Conservation (phyloP, 2,888 invertebrate species). For the Steinernema carpocapsae region DNA sequence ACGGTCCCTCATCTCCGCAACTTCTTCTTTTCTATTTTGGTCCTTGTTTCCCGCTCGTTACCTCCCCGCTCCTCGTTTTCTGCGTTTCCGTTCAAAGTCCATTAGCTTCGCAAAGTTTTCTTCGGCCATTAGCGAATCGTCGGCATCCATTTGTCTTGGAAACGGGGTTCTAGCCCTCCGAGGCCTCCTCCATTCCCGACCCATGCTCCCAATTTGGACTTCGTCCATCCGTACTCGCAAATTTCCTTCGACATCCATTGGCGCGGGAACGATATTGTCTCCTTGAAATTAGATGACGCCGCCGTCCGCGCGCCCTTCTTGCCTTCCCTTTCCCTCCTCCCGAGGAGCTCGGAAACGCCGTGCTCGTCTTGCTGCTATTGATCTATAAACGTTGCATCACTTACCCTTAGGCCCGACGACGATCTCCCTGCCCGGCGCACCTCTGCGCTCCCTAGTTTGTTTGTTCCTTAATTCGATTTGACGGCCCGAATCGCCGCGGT, state of each 20-base stretch:
- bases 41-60: slow-evolving; percentile 18
- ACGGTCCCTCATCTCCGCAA: slow-evolving; percentile 25
- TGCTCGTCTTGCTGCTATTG: slow-evolving; percentile 1
- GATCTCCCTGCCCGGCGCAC: neutral
- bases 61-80: neutral
- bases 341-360: neutral
- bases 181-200: neutral
- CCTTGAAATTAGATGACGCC: slow-evolving; percentile 23
- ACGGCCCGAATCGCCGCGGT: neutral
- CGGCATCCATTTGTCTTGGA: slow-evolving; percentile 25
- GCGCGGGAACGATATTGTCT: slow-evolving; percentile 18
- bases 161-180: neutral
- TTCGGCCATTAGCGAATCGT: slow-evolving; percentile 29
- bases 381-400: slow-evolving; percentile 24
- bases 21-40: slow-evolving; percentile 5
- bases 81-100: slow-evolving; percentile 11
- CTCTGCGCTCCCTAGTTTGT: neutral
- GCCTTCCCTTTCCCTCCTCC: neutral
- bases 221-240: neutral
- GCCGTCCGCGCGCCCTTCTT: slow-evolving; percentile 2
- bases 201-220: slow-evolving; percentile 13
- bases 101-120: slow-evolving; percentile 27
- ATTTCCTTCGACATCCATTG: neutral
- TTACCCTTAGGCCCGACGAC: slow-evolving; percentile 1
- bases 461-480: slow-evolving; percentile 7